phyloP scores from a whole-genome alignment of 2,888 invertebrate genomes.

The Drosophila mimica region DNA sequence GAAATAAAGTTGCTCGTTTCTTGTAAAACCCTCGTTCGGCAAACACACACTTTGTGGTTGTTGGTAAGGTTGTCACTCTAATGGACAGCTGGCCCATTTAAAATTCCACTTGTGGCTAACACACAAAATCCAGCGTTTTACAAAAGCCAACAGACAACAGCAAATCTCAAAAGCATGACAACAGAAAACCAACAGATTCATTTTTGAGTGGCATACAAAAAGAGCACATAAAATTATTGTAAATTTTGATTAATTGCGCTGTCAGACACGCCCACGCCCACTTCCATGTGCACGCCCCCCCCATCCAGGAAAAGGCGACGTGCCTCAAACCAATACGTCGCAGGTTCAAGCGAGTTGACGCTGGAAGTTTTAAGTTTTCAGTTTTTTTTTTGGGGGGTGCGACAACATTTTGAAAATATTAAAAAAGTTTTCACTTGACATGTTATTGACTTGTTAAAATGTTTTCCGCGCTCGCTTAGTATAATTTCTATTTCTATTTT shows the following conservation, averaged over 20 bases:
- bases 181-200: constrained; percentile 55
- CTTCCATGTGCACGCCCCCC: not conserved
- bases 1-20: constrained; percentile 14
- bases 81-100: constrained; percentile 43
- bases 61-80: constrained; percentile 43
- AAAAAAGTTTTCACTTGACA: constrained; percentile 81
- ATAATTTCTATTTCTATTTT: constrained; percentile 54
- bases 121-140: constrained; percentile 24
- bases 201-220: constrained; percentile 53
- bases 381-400: constrained; percentile 14
- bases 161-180: constrained; percentile 61
- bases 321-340: constrained; percentile 8
- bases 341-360: constrained; percentile 58
- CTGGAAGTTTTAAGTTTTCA: constrained; percentile 27
- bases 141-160: constrained; percentile 27
- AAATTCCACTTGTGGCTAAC: constrained; percentile 52
- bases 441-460: constrained; percentile 81
- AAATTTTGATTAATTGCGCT: constrained; percentile 79
- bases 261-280: constrained; percentile 58
- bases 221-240: constrained; percentile 53
- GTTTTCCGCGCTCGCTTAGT: constrained; percentile 70
- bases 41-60: constrained; percentile 11
- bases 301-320: constrained; percentile 6
- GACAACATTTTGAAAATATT: constrained; percentile 79
- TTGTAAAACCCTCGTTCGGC: constrained; percentile 17